Evolutionary conservation across 2,797 vertebrate species (phyloP).

Genomic region (Ceyx erithaca): DNA sequence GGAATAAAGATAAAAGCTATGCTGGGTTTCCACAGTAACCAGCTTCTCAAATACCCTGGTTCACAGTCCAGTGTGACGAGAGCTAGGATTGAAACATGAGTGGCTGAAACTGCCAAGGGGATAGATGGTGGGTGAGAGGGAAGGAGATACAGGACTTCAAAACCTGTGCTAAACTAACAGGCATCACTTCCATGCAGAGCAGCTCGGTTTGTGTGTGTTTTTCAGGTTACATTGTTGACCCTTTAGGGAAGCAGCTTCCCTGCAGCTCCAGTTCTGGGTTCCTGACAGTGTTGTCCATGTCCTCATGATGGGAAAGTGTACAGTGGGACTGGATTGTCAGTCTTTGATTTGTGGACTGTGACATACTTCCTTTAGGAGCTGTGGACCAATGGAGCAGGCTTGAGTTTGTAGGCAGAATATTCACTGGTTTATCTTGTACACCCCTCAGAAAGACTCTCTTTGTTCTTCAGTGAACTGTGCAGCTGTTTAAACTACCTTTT

Average conservation of each 20-base stretch:
- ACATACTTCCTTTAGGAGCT: not conserved
- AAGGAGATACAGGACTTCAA: not conserved
- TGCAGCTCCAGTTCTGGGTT: not conserved
- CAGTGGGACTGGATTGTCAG: not conserved
- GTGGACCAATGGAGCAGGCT: not conserved
- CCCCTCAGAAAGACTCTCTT: not conserved
- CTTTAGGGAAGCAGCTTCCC: not conserved
- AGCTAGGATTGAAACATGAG: not conserved
- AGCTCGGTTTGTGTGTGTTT: not conserved
- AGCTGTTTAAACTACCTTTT: not conserved
- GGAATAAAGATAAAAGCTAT: constrained; percentile 32
- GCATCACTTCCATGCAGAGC: not conserved
- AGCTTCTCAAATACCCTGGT: constrained; percentile 9
- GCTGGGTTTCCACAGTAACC: constrained; percentile 53
- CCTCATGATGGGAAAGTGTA: not conserved
- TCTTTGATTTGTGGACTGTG: not conserved
- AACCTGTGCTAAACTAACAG: not conserved
- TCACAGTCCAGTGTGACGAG: not conserved
- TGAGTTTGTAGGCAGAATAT: not conserved
- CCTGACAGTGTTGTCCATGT: accelerated
- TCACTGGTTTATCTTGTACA: not conserved
- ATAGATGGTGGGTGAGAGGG: not conserved
- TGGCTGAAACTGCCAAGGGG: not conserved
- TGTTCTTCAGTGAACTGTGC: not conserved
- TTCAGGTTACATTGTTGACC: not conserved